These are phyloP conservation scores for Anticlea derivata DNA, from an alignment of 2,888 invertebrate genomes.

Conservation along the genomic window DNA sequence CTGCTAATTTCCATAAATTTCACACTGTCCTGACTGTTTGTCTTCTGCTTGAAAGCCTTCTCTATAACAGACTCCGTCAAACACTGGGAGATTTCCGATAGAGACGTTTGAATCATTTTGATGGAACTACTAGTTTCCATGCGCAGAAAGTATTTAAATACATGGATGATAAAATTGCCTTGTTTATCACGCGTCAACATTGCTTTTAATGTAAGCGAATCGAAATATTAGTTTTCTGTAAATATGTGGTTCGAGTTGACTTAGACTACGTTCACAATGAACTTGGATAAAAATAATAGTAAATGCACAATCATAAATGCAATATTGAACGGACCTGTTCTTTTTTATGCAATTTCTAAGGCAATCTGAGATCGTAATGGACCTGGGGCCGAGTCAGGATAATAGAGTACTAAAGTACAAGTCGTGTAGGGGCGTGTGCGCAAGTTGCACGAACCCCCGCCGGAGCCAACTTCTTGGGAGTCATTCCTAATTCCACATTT, in stretches of 20 bases:
- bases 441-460: constrained; percentile 19
- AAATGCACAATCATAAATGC: neutral
- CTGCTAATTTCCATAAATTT: constrained; percentile 43
- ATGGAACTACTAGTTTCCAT: neutral
- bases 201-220: neutral
- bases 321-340: neutral
- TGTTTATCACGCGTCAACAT: constrained; percentile 12
- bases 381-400: constrained; percentile 17
- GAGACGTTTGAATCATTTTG: constrained; percentile 47
- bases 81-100: constrained; percentile 49
- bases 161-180: constrained; percentile 14
- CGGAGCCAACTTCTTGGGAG: constrained; percentile 18
- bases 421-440: constrained; percentile 23
- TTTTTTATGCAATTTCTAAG: constrained; percentile 25
- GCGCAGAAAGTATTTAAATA: constrained; percentile 34
- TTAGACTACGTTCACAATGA: neutral
- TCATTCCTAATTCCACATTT: constrained; percentile 11
- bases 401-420: constrained; percentile 23
- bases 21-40: constrained; percentile 47
- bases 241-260: neutral
- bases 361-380: constrained; percentile 24
- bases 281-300: neutral
- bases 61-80: constrained; percentile 51
- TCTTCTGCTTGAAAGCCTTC: constrained; percentile 49
- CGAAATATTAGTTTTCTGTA: constrained; percentile 3